phyloP scores from a whole-genome alignment of 1,140 invertebrate genomes.

The Orchestia grillus region DNA sequence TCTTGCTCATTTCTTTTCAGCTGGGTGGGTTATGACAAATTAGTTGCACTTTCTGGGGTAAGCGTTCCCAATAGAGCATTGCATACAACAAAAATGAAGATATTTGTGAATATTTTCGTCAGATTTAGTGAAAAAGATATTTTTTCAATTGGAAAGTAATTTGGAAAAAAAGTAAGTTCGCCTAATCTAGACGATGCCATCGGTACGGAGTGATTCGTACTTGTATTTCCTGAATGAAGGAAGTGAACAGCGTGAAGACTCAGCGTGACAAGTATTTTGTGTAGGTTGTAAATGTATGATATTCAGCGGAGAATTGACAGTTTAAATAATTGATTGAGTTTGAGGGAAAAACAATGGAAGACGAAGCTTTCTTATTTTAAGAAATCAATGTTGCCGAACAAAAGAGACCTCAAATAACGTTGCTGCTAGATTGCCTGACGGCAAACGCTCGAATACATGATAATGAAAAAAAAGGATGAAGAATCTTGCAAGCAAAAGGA shows the following conservation, averaged over 20 bases:
- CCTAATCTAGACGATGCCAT: not conserved
- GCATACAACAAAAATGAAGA: not conserved
- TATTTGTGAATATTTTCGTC: not conserved
- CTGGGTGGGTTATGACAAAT: not conserved
- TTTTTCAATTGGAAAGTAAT: not conserved
- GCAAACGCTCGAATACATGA: not conserved
- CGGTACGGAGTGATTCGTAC: not conserved
- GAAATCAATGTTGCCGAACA: not conserved
- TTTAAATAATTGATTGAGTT: not conserved
- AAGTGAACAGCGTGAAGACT: not conserved
- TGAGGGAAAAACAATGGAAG: not conserved
- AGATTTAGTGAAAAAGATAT: not conserved
- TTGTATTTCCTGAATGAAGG: not conserved
- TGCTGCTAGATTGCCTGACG: not conserved
- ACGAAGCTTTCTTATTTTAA: not conserved
- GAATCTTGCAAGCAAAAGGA: not conserved
- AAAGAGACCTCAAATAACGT: not conserved
- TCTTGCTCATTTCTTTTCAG: not conserved
- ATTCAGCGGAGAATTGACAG: not conserved
- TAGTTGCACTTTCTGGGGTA: not conserved
- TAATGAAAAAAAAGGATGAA: not conserved
- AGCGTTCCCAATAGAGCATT: not conserved
- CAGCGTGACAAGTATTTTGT: not conserved
- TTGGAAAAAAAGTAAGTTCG: not conserved
- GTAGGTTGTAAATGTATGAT: not conserved